Percentiles rank a stretch among this genome's conserved stretches.
Evolutionary conservation across 1,140 invertebrate genomes (phyloP).

Genomic region (Bactericera cockerelli): DNA sequence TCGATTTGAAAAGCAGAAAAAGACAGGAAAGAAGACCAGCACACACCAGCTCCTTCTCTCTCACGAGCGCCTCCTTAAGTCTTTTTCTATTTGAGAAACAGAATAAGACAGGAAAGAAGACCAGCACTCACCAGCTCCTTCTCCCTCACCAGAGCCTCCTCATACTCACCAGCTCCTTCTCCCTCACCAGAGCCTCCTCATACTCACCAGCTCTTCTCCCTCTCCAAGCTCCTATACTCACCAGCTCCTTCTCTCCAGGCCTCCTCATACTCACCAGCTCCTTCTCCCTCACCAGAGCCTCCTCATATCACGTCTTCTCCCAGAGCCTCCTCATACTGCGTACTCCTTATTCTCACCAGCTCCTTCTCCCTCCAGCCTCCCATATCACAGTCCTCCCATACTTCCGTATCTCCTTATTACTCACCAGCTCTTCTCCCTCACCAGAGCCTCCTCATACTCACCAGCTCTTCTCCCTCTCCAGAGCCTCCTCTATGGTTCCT

Average conservation of each 20-base stretch:
- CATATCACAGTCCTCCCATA: conserved; percentile 41
- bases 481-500: not conserved
- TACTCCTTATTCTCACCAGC: conserved; percentile 16
- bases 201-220: not conserved
- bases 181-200: not conserved
- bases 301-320: not conserved
- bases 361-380: conserved; percentile 38
- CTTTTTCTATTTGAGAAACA: too few species aligned
- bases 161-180: conserved; percentile 15
- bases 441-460: conserved; percentile 35
- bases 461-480: not conserved
- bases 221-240: too few species aligned
- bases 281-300: not conserved
- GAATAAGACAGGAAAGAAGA: too few species aligned
- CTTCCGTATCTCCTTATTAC: too few species aligned
- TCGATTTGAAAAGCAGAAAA: too few species aligned
- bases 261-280: not conserved
- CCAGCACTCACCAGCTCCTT: conserved; percentile 33
- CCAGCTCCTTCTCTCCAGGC: too few species aligned
- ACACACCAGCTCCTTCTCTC: not conserved
- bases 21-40: too few species aligned
- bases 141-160: conserved; percentile 37
- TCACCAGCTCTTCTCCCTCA: conserved; percentile 34
- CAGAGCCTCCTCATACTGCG: not conserved
- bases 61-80: not conserved